phyloP scores from a whole-genome alignment of 2,113 vertebrate genomes.

The Plestiodon gilberti region DNA sequence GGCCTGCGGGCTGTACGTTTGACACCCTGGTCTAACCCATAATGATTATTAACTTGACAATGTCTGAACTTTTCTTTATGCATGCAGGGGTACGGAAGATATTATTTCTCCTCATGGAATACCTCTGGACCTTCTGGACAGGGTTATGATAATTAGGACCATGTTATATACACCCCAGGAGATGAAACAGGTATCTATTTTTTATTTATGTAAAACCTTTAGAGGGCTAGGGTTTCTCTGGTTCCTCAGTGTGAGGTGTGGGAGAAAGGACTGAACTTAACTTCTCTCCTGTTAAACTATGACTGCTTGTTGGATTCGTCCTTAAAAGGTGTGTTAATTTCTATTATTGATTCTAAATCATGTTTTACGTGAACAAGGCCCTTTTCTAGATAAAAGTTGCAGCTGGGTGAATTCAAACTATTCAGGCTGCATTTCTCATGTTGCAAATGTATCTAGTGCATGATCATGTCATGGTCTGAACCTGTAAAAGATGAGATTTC shows the following conservation, averaged over 20 bases:
- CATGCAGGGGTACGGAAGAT: conserved; percentile 92
- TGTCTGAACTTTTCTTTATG: conserved; percentile 18
- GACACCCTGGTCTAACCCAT: background rate
- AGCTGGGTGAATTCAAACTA: background rate
- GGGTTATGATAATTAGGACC: conserved; percentile 97
- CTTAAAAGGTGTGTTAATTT: conserved; percentile 6
- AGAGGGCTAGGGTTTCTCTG: background rate
- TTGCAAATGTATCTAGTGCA: background rate
- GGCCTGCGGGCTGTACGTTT: too few relatives aligned
- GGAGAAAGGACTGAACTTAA: background rate
- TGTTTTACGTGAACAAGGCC: background rate
- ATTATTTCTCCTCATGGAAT: conserved; percentile 95
- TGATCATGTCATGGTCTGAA: background rate
- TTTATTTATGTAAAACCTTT: background rate
- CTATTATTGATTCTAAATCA: background rate
- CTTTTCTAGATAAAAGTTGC: background rate
- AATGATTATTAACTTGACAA: background rate
- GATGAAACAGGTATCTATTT: conserved; percentile 90
- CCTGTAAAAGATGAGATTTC: background rate
- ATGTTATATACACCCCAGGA: conserved; percentile 96
- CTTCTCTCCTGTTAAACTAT: background rate
- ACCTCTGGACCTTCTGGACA: conserved; percentile 91
- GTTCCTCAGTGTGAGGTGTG: background rate
- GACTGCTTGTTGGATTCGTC: background rate
- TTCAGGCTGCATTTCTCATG: background rate